Evolutionary conservation across 2,888 invertebrate species (phyloP).

Genomic region (Palloptera scutellata): DNA sequence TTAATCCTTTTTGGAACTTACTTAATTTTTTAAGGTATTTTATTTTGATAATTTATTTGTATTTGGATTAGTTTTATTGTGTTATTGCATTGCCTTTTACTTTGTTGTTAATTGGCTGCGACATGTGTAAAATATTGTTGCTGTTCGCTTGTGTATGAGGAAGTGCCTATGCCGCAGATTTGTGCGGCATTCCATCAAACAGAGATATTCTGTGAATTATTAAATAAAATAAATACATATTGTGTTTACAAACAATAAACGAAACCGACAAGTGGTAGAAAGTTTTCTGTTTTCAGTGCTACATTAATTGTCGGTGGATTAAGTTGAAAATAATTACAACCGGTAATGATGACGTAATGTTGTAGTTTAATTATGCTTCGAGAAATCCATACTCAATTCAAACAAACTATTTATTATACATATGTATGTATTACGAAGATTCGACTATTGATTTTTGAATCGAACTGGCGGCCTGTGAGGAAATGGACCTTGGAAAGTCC

Average conservation of each 20-base stretch:
- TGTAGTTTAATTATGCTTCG: too few species aligned
- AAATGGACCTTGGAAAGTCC: too few species aligned
- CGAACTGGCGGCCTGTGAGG: too few species aligned
- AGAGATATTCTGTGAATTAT: slow-evolving; percentile 33
- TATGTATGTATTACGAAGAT: too few species aligned
- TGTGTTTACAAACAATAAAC: slow-evolving; percentile 14
- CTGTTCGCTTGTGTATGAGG: slow-evolving; percentile 41
- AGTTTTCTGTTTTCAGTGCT: slow-evolving; percentile 27
- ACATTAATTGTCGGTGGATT: slow-evolving; percentile 17
- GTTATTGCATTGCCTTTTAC: slow-evolving; percentile 46
- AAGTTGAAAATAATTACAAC: not conserved
- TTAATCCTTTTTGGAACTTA: slow-evolving; percentile 47
- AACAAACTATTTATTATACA: too few species aligned
- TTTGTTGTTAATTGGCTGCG: slow-evolving; percentile 56
- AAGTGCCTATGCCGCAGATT: slow-evolving; percentile 51
- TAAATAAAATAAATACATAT: not conserved
- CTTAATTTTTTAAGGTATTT: slow-evolving; percentile 31
- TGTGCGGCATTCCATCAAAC: slow-evolving; percentile 29
- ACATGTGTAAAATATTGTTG: slow-evolving; percentile 51
- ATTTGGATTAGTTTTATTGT: slow-evolving; percentile 46
- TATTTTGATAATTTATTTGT: slow-evolving; percentile 30
- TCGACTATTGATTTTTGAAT: too few species aligned
- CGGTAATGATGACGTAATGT: too few species aligned
- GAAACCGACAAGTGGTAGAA: slow-evolving; percentile 51
- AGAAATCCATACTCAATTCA: too few species aligned